These are phyloP conservation scores for Artibeus lituratus DNA, from an alignment of 2,797 vertebrate species.

Conservation along the genomic window DNA sequence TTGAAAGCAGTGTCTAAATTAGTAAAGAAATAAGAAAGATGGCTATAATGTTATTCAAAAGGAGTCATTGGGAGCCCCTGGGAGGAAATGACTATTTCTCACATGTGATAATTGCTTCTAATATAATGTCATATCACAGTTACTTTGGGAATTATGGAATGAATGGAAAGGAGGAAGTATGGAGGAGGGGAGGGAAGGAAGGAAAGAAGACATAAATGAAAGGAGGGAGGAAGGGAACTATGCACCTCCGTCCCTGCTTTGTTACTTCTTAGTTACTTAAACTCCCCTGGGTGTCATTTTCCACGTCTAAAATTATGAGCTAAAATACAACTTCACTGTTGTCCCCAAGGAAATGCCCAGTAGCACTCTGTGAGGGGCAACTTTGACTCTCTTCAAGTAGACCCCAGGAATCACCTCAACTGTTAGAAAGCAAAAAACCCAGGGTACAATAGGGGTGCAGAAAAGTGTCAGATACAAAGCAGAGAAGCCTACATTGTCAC, in stretches of 20 bases:
- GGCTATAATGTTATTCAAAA: not conserved
- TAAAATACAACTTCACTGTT: not conserved
- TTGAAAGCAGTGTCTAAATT: not conserved
- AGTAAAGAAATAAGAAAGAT: not conserved
- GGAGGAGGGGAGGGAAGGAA: not conserved
- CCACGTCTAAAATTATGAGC: not conserved
- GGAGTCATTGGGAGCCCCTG: not conserved
- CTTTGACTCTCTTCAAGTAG: not conserved
- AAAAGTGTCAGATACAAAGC: not conserved
- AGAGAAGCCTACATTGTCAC: not conserved
- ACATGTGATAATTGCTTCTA: not conserved
- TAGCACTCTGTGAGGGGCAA: not conserved
- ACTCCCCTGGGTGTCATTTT: not conserved
- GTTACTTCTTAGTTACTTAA: not conserved
- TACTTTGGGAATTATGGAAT: not conserved
- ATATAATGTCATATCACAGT: not conserved
- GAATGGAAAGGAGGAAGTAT: not conserved
- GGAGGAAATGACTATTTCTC: not conserved
- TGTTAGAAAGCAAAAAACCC: not conserved
- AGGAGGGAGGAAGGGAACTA: not conserved
- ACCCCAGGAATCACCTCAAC: not conserved
- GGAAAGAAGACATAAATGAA: not conserved
- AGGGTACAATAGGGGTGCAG: not conserved
- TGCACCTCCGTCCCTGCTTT: not conserved
- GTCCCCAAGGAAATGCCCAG: not conserved